phyloP scores from a whole-genome alignment of 2,797 vertebrate species.

The Gorsachius magnificus region DNA sequence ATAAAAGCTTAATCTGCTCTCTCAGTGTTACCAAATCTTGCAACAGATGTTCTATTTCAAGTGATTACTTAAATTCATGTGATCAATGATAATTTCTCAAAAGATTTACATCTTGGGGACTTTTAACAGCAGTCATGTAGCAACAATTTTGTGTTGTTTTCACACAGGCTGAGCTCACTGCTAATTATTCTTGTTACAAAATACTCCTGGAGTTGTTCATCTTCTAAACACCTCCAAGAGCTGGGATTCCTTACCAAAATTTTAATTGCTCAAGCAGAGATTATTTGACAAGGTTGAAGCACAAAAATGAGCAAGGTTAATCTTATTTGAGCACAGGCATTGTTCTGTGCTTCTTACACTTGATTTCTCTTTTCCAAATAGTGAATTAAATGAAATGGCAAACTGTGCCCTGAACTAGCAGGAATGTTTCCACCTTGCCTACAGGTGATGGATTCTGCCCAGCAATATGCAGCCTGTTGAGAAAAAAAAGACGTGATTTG shows the following conservation, averaged over 20 bases:
- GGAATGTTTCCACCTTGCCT: constrained; percentile 10
- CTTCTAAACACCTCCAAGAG: neutral
- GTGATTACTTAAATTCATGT: neutral
- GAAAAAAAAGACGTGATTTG: neutral
- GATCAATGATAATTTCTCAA: neutral
- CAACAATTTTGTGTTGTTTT: neutral
- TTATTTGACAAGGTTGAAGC: neutral
- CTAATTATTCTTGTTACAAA: neutral
- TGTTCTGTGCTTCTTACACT: neutral
- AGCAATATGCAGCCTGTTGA: neutral
- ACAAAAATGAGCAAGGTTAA: neutral
- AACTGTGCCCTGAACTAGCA: neutral
- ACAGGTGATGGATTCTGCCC: constrained; percentile 35
- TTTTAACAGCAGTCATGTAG: neutral
- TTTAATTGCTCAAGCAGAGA: neutral
- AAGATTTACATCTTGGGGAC: neutral
- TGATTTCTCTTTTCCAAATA: neutral
- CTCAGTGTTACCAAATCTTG: neutral
- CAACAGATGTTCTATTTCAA: neutral
- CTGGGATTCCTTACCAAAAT: neutral
- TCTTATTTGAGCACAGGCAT: neutral
- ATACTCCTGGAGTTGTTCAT: neutral
- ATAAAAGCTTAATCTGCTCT: neutral
- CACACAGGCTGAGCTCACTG: neutral
- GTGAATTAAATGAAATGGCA: neutral